phyloP scores from a whole-genome alignment of 2,797 vertebrate genomes.

The Oryzias dopingdopingensis region DNA sequence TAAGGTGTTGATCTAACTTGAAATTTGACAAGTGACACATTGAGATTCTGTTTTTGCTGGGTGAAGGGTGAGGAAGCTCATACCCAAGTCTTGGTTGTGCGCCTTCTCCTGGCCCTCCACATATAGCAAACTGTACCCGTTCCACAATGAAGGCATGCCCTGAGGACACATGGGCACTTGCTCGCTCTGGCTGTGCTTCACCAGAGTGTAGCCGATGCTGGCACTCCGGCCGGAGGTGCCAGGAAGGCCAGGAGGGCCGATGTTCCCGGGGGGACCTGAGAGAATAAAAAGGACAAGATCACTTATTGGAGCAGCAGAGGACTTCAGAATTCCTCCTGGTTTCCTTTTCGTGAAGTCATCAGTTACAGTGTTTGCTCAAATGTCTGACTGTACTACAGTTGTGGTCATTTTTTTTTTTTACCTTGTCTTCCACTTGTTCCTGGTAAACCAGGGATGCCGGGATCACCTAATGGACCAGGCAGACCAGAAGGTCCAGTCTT shows the following conservation, averaged over 20 bases:
- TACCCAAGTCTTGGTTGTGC: constrained; percentile 95
- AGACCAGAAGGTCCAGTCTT: constrained; percentile 55
- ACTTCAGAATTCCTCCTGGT: too few species aligned
- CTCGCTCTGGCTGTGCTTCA: constrained; percentile 91
- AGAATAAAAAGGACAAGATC: background rate
- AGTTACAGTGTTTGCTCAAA: too few species aligned
- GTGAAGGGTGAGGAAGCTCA: constrained; percentile 1
- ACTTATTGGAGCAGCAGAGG: too few species aligned
- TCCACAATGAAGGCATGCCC: constrained; percentile 90
- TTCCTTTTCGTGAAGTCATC: too few species aligned
- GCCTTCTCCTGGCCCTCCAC: constrained; percentile 97
- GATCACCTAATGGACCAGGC: constrained; percentile 56
- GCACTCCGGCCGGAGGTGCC: constrained; percentile 77
- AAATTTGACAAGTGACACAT: too few species aligned
- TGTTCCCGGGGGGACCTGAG: constrained; percentile 81
- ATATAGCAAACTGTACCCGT: constrained; percentile 90
- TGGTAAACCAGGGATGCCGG: constrained; percentile 79
- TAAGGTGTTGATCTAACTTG: too few species aligned
- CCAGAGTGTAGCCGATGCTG: constrained; percentile 88
- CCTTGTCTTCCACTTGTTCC: constrained; percentile 80
- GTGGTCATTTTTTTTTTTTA: constrained; percentile 10
- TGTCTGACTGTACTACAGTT: too few species aligned
- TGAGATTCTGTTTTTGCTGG: too few species aligned
- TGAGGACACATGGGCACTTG: constrained; percentile 90
- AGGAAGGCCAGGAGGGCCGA: constrained; percentile 75